These are phyloP conservation scores for Sycophila sp. DNA, from an alignment of 1,140 invertebrate genomes.

Conservation along the genomic window DNA sequence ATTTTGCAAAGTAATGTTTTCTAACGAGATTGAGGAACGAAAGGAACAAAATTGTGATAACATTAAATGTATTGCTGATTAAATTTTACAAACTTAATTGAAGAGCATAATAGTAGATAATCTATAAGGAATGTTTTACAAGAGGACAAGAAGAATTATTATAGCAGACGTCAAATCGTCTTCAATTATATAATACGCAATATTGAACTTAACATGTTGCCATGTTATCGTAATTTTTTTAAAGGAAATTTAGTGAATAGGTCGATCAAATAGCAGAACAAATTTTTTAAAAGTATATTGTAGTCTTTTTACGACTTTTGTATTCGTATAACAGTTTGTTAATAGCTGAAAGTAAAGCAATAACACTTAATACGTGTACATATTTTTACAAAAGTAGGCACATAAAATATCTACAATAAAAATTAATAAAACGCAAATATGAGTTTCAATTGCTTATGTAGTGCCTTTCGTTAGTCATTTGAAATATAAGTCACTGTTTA, in stretches of 20 bases:
- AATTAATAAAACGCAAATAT: background rate
- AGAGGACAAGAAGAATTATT: background rate
- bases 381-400: slow-evolving; percentile 20
- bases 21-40: background rate
- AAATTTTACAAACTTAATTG: background rate
- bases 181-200: too few species aligned
- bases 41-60: slow-evolving; percentile 14
- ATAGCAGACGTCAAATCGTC: too few species aligned
- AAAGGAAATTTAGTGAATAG: background rate
- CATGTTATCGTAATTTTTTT: background rate
- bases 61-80: slow-evolving; percentile 4
- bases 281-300: background rate
- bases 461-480: background rate
- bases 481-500: background rate
- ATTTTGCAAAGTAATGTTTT: background rate
- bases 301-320: background rate
- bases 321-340: background rate
- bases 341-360: background rate
- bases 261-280: background rate
- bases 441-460: background rate
- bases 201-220: background rate
- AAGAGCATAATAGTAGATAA: background rate
- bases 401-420: slow-evolving; percentile 22
- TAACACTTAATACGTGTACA: background rate
- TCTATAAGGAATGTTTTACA: slow-evolving; percentile 9